These are phyloP conservation scores for Phylloscopus trochilus DNA, from an alignment of 2,113 vertebrate species.

Conservation along the genomic window DNA sequence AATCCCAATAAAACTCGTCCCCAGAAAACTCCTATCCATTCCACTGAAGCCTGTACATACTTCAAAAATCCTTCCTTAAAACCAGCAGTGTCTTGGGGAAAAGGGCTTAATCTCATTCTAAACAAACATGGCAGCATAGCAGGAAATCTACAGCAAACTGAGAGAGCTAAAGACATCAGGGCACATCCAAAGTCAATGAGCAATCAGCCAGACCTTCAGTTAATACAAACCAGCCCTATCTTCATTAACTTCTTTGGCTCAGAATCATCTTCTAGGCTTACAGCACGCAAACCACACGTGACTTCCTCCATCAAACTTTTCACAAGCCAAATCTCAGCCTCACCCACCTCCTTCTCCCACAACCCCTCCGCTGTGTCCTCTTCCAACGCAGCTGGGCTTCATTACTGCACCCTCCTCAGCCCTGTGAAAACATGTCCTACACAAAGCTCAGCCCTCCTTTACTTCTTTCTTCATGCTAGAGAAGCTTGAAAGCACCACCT, in stretches of 20 bases:
- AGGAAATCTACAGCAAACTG: not conserved
- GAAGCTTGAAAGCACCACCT: conserved; percentile 43
- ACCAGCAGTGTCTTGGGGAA: not conserved
- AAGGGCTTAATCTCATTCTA: not conserved
- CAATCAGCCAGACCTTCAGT: not conserved
- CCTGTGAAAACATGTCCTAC: not conserved
- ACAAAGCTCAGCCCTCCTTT: not conserved
- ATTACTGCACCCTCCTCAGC: not conserved
- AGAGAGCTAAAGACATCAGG: not conserved
- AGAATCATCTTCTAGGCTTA: not conserved
- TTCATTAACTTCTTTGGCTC: not conserved
- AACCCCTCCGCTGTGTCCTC: accelerated
- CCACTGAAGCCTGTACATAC: no score
- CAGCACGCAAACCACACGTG: not conserved
- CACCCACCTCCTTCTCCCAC: not conserved
- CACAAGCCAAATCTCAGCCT: not conserved
- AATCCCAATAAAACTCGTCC: not conserved
- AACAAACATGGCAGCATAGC: not conserved
- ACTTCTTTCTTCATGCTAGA: not conserved
- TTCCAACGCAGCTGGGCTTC: not conserved
- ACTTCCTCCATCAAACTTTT: not conserved
- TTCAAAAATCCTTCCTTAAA: not conserved
- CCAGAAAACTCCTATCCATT: not conserved
- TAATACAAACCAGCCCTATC: not conserved
- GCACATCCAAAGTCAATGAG: not conserved